Evolutionary conservation across 53 echinoderm and acorn worm species (phyloP).

Genomic region (Arbacia lixula): DNA sequence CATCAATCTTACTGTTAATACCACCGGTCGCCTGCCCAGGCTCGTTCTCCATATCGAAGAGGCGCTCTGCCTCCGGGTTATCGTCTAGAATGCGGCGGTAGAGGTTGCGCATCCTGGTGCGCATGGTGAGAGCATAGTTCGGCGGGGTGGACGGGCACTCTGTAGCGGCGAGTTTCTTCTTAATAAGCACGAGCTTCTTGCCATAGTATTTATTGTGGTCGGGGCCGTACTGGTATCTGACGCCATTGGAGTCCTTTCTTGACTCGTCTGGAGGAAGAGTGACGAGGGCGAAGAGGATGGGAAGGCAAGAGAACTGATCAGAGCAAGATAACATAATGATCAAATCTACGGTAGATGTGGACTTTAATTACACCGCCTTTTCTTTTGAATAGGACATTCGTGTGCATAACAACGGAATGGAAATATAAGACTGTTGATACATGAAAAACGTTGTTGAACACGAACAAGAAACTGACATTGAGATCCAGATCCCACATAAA

Average conservation of each 20-base stretch:
- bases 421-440: too few relatives aligned
- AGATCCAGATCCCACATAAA: too few relatives aligned
- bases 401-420: too few relatives aligned
- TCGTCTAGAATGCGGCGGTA: slow-evolving; percentile 77
- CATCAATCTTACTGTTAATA: not conserved
- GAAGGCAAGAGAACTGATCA: too few relatives aligned
- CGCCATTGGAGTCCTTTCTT: not conserved
- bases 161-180: slow-evolving; percentile 15
- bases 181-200: slow-evolving; percentile 25
- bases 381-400: too few relatives aligned
- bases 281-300: not conserved
- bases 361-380: too few relatives aligned
- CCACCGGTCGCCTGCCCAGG: slow-evolving; percentile 21
- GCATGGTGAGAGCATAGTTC: slow-evolving; percentile 36
- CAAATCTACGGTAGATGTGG: too few relatives aligned
- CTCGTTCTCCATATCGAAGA: slow-evolving; percentile 71
- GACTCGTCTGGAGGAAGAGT: not conserved
- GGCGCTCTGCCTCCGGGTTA: slow-evolving; percentile 61
- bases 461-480: too few relatives aligned
- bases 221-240: slow-evolving; percentile 27
- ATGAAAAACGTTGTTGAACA: too few relatives aligned
- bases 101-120: slow-evolving; percentile 79
- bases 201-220: slow-evolving; percentile 52
- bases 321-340: too few relatives aligned
- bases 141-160: not conserved